Conservation (phyloP, 2,113 vertebrate species). For the Chauna torquata region DNA sequence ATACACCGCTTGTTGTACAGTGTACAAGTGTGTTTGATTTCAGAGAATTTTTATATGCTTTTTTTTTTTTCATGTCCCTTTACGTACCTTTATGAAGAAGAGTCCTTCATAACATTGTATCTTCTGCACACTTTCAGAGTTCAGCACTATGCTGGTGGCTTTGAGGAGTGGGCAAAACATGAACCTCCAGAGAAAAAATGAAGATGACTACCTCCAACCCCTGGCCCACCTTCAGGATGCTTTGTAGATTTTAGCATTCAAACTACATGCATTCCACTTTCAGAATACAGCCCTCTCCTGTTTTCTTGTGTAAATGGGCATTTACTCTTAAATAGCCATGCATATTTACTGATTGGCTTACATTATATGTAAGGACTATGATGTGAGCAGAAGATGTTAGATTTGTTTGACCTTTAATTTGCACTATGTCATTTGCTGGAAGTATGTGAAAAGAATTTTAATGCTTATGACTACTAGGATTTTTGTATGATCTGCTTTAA, state of each 20-base stretch:
- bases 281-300: not conserved
- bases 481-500: not conserved
- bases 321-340: not conserved
- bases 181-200: slow-evolving; percentile 77
- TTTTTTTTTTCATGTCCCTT: not conserved
- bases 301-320: not conserved
- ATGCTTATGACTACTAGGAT: not conserved
- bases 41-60: not conserved
- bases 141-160: slow-evolving; percentile 89
- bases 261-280: accelerated
- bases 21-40: not conserved
- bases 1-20: not conserved
- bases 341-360: not conserved
- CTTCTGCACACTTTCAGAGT: slow-evolving; percentile 76
- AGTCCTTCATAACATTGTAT: not conserved
- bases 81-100: not conserved
- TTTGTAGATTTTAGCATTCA: not conserved
- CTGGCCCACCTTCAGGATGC: not conserved
- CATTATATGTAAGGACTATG: not conserved
- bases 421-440: not conserved
- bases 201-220: not conserved
- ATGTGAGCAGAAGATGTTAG: not conserved
- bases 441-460: not conserved
- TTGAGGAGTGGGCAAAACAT: slow-evolving; percentile 87
- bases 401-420: not conserved